Evolutionary conservation across 2,113 vertebrate genomes (phyloP).

Genomic region (Phalacrocorax brasilianus): DNA sequence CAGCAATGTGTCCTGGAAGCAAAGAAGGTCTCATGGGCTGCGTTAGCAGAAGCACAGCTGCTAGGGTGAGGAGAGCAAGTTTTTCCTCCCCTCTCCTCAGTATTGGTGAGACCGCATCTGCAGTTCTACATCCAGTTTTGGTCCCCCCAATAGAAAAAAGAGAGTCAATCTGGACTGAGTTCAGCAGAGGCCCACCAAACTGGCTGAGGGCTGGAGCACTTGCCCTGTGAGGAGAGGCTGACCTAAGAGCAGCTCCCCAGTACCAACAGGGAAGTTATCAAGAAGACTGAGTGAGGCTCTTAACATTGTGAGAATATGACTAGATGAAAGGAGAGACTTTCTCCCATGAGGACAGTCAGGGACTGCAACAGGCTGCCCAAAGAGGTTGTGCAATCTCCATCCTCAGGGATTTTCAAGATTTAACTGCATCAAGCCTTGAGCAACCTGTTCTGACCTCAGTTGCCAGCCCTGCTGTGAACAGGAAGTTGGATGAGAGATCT

Average conservation of each 20-base stretch:
- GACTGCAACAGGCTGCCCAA: not conserved
- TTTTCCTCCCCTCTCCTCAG: not conserved
- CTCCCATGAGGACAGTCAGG: not conserved
- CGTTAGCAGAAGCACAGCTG: not conserved
- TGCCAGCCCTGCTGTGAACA: not conserved
- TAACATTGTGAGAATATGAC: not conserved
- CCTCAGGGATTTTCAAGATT: not conserved
- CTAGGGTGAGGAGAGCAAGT: not conserved
- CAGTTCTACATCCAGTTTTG: not conserved
- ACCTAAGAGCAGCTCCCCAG: not conserved
- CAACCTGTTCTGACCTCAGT: not conserved
- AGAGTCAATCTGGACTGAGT: not conserved
- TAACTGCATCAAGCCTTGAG: not conserved
- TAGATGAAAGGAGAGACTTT: not conserved
- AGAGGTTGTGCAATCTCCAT: not conserved
- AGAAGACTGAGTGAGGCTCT: fast-evolving
- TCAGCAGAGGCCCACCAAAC: not conserved
- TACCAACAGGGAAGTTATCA: not conserved
- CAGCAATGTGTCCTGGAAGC: not conserved
- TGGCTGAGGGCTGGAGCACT: not conserved
- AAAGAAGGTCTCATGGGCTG: not conserved
- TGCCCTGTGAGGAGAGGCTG: not conserved
- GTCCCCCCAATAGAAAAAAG: not conserved
- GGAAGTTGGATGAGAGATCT: not conserved
- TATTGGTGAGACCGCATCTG: not conserved